These are phyloP conservation scores for Puffinus mauretanicus DNA, from an alignment of 2,113 vertebrate genomes.

Conservation along the genomic window DNA sequence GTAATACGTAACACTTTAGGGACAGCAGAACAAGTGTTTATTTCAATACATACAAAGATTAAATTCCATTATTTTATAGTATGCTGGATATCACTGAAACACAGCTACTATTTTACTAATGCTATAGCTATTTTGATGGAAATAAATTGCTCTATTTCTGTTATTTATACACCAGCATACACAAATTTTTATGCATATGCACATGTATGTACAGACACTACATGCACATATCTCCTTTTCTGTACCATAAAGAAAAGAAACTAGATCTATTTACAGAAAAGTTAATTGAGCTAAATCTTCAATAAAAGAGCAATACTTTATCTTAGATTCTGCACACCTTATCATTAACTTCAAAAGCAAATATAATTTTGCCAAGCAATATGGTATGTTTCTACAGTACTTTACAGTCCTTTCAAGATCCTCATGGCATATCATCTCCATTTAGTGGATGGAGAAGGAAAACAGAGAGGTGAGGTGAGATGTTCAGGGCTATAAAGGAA, in stretches of 20 bases:
- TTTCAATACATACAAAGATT: neutral
- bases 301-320: neutral
- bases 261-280: neutral
- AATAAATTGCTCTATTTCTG: neutral
- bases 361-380: neutral
- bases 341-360: neutral
- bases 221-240: neutral
- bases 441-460: neutral
- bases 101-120: neutral
- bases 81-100: neutral
- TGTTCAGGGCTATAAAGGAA: neutral
- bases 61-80: neutral
- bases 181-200: neutral
- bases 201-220: neutral
- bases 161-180: neutral
- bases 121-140: neutral
- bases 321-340: neutral
- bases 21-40: neutral
- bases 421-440: neutral
- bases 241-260: neutral
- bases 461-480: neutral
- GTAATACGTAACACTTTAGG: neutral
- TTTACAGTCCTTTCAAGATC: neutral
- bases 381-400: neutral
- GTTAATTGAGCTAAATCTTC: conserved; percentile 14